Conservation (phyloP, 2,113 vertebrate genomes). For the Zosterops japonicus region DNA sequence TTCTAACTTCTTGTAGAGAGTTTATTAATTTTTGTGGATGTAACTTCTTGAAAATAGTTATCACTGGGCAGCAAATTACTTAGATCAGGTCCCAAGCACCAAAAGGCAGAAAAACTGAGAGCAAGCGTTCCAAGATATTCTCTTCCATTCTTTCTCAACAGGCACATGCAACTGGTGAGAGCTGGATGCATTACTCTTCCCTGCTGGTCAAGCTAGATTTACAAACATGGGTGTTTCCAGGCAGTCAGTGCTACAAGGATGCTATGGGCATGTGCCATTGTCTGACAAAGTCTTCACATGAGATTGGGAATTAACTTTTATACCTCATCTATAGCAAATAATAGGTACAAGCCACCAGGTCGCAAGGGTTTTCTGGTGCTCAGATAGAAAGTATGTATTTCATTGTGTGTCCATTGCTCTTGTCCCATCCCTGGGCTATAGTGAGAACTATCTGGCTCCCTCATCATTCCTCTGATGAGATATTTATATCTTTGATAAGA, state of each 20-base stretch:
- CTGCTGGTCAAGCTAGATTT: not conserved
- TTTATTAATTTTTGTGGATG: not conserved
- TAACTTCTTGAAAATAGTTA: not conserved
- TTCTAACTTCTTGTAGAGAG: not conserved
- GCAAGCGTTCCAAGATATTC: not conserved
- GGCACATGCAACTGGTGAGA: not conserved
- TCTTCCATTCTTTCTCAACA: not conserved
- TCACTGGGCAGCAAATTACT: not conserved
- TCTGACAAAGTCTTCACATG: not conserved
- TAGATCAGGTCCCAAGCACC: not conserved
- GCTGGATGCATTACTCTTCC: not conserved
- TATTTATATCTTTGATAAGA: not conserved
- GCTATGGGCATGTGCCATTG: not conserved
- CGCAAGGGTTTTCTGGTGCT: not conserved
- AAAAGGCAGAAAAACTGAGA: not conserved
- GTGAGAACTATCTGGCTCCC: not conserved
- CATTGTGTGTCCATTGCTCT: not conserved
- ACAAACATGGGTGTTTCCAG: not conserved
- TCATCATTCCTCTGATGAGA: not conserved
- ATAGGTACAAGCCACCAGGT: not conserved
- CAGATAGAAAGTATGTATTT: not conserved
- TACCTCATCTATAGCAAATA: not conserved
- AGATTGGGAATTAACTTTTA: not conserved
- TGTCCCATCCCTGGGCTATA: not conserved
- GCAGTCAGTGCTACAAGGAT: not conserved